Percentiles rank a stretch among this genome's conserved stretches.
Evolutionary conservation across 2,888 invertebrate genomes (phyloP).

Genomic region (Mimas tiliae): DNA sequence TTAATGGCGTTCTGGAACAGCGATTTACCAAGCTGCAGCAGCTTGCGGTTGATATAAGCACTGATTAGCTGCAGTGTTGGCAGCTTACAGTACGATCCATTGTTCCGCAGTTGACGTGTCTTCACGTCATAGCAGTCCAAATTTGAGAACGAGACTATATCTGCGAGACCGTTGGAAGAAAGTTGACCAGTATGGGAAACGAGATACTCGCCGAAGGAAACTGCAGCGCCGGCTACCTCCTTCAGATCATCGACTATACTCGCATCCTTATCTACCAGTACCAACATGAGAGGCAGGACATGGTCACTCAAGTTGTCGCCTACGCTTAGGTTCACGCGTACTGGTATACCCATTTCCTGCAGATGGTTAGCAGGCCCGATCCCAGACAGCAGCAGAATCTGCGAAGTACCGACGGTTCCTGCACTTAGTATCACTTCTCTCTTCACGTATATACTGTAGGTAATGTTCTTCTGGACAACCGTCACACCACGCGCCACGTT

Average conservation of each 20-base stretch:
- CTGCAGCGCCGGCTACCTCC: conserved; percentile 27
- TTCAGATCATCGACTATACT: conserved; percentile 31
- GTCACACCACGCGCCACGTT: conserved; percentile 56
- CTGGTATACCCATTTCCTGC: conserved; percentile 45
- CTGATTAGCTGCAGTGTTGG: conserved; percentile 58
- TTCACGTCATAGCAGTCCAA: conserved; percentile 57
- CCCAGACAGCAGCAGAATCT: conserved; percentile 66
- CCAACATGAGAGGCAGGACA: conserved; percentile 47
- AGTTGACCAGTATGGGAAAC: conserved; percentile 47
- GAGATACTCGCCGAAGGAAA: conserved; percentile 43
- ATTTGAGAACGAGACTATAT: conserved; percentile 56
- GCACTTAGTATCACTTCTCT: conserved; percentile 65
- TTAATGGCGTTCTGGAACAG: conserved; percentile 39
- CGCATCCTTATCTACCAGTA: conserved; percentile 46
- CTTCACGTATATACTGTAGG: conserved; percentile 47
- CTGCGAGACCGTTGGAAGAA: conserved; percentile 59
- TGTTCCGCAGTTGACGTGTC: conserved; percentile 40
- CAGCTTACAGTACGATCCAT: conserved; percentile 51
- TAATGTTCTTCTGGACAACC: conserved; percentile 36
- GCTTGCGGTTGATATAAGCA: conserved; percentile 48
- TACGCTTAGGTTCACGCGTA: conserved; percentile 56
- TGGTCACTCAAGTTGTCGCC: conserved; percentile 65
- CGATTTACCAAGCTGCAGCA: conserved; percentile 36
- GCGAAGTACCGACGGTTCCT: conserved; percentile 62
- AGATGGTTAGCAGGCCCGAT: conserved; percentile 61